Evolutionary conservation across 2,888 invertebrate species (phyloP), one percentile per base, ranked within the genome.

Genomic region (Schizotus pectinicornis): DNA sequence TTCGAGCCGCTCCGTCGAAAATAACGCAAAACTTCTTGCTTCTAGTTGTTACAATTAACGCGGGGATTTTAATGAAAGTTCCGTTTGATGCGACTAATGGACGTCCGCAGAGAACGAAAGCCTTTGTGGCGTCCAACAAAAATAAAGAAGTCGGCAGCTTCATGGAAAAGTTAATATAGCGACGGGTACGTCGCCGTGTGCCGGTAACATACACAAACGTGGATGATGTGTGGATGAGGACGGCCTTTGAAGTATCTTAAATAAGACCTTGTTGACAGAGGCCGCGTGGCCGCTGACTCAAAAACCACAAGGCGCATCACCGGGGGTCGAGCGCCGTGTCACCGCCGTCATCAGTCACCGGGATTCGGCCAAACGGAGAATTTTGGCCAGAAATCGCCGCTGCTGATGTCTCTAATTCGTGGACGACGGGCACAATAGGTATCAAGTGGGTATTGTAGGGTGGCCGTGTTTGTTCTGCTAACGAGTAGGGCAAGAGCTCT

Each of bases 251-350:
- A 74, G 74, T 74, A 68, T 70, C 69, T 68, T 64, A 69, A 70
- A 69, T 67, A 63, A 63, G 63, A 65, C 61, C 58, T 56, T 74
- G 72, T 74, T 74, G 74, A 75, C 75, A 72, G 66, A 69, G 65
- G 69, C 64, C 75, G 71, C 75, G 75, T 75, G 75, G 59, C 61
- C 63, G 67, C 64, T 69, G 69, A 74, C 71, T 72, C 73, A 74
- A 74, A 74, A 73, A 74, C 75, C 74, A 67, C 74, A 72, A 69
- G 68, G 60, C 22, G 22, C 22, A 22, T 22, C 22, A 22, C 62
- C 49, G 11, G 32, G 30, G 22, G 7, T 45, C 35, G 22, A 31
- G 34, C 31, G 14, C 7, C 12, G 39, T 41, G 41, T 22, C n/a
- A 1, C 6, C 32, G 42, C 32, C 13, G 32, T 30, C 42, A 42